A percentile compares a stretch with the other conserved stretches of the same genome.
Evolutionary conservation across 1,140 invertebrate species (phyloP).

Genomic region (Orussus abietinus): DNA sequence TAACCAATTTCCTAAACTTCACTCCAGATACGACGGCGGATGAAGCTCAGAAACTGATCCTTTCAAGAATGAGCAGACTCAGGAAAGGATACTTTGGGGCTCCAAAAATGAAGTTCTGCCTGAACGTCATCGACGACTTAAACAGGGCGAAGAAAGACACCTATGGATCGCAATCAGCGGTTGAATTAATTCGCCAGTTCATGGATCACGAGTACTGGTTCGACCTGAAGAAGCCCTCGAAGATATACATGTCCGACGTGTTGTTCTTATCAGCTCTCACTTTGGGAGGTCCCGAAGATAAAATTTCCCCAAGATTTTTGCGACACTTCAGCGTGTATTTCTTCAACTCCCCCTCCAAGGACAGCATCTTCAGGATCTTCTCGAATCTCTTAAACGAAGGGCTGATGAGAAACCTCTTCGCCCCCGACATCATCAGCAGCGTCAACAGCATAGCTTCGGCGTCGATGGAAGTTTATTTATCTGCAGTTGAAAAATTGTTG

Average conservation of each 20-base stretch:
- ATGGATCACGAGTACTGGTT: constrained; percentile 64
- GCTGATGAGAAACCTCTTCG: constrained; percentile 58
- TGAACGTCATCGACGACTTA: constrained; percentile 70
- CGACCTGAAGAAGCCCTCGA: constrained; percentile 57
- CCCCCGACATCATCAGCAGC: constrained; percentile 57
- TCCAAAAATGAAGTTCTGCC: constrained; percentile 53
- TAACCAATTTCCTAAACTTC: constrained; percentile 59
- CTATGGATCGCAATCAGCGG: constrained; percentile 57
- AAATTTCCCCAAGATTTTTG: constrained; percentile 60
- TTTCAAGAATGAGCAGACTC: constrained; percentile 61
- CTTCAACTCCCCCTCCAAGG: constrained; percentile 59
- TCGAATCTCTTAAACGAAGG: constrained; percentile 56
- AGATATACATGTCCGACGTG: constrained; percentile 22
- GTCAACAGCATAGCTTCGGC: constrained; percentile 60
- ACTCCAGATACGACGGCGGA: constrained; percentile 58
- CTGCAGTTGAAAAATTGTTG: constrained; percentile 51
- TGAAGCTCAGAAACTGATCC: constrained; percentile 60
- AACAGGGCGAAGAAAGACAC: constrained; percentile 55
- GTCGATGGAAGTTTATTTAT: constrained; percentile 61
- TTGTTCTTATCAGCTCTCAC: background rate
- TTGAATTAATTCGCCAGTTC: constrained; percentile 67
- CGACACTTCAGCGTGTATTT: constrained; percentile 63
- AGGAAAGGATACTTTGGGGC: constrained; percentile 58
- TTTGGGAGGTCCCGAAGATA: constrained; percentile 5
- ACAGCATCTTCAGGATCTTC: constrained; percentile 64